These are phyloP conservation scores for Columbina picui DNA, from an alignment of 2,113 vertebrate species.

Conservation along the genomic window DNA sequence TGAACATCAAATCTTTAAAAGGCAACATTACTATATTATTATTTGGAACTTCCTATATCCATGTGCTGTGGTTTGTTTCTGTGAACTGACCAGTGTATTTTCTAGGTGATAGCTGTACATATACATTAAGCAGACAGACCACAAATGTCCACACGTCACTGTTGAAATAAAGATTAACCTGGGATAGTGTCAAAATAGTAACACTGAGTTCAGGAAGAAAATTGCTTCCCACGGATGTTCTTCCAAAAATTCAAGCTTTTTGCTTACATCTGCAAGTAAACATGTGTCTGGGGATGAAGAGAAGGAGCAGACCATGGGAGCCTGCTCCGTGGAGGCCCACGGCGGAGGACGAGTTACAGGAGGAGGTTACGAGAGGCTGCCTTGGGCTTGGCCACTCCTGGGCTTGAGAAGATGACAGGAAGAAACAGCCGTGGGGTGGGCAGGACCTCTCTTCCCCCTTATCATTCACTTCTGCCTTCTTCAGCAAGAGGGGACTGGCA, in stretches of 20 bases:
- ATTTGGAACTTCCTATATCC: not conserved
- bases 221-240: constrained; percentile 41
- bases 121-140: constrained; percentile 50
- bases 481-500: not conserved
- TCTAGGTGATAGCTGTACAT: constrained; percentile 39
- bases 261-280: constrained; percentile 66
- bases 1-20: not conserved
- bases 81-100: not conserved
- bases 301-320: constrained; percentile 50
- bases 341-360: not conserved
- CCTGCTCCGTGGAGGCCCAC: not conserved
- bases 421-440: accelerated
- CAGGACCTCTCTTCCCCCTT: not conserved
- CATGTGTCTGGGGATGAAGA: constrained; percentile 45
- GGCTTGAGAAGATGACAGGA: not conserved
- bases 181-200: constrained; percentile 39
- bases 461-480: not conserved
- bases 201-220: constrained; percentile 23
- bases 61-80: not conserved
- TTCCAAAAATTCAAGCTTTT: constrained; percentile 40
- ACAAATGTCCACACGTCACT: not conserved
- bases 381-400: not conserved
- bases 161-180: constrained; percentile 58
- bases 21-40: not conserved
- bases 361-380: not conserved